Conservation (phyloP, 2,888 invertebrate genomes). For the Drosophila anceps region DNA sequence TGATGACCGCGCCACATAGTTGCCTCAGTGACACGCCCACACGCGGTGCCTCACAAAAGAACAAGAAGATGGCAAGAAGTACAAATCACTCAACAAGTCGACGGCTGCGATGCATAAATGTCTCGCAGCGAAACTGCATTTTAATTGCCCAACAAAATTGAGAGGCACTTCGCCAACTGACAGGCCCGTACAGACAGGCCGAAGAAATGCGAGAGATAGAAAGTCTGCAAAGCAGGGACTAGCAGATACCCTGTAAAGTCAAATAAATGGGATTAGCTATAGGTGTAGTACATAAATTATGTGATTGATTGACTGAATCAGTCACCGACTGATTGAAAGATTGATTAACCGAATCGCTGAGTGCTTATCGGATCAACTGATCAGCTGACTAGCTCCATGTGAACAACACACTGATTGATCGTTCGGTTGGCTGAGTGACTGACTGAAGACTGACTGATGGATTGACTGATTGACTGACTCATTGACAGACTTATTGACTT, state of each 20-base stretch:
- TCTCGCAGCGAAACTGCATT: constrained; percentile 74
- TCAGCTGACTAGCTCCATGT: not conserved
- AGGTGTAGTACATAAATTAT: not conserved
- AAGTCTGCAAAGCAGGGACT: constrained; percentile 11
- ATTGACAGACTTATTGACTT: no score
- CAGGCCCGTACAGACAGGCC: constrained; percentile 47
- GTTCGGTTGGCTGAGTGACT: not conserved
- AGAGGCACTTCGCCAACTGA: constrained; percentile 53
- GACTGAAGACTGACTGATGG: not conserved
- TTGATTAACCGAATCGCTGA: not conserved
- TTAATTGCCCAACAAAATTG: constrained; percentile 72
- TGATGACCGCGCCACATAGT: constrained; percentile 60
- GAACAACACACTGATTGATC: no score
- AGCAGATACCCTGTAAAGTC: constrained; percentile 6
- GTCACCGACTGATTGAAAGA: not conserved
- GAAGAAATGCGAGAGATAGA: constrained; percentile 35
- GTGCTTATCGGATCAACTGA: no score
- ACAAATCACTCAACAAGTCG: constrained; percentile 76
- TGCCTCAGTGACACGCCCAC: constrained; percentile 58
- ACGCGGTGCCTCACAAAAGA: constrained; percentile 10
- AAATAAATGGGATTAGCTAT: not conserved
- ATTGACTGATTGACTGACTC: not conserved
- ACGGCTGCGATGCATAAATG: constrained; percentile 64
- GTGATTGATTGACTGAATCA: not conserved
- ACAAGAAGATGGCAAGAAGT: constrained; percentile 4